Conservation (phyloP, 2,113 vertebrate genomes). For the Excalfactoria chinensis region DNA sequence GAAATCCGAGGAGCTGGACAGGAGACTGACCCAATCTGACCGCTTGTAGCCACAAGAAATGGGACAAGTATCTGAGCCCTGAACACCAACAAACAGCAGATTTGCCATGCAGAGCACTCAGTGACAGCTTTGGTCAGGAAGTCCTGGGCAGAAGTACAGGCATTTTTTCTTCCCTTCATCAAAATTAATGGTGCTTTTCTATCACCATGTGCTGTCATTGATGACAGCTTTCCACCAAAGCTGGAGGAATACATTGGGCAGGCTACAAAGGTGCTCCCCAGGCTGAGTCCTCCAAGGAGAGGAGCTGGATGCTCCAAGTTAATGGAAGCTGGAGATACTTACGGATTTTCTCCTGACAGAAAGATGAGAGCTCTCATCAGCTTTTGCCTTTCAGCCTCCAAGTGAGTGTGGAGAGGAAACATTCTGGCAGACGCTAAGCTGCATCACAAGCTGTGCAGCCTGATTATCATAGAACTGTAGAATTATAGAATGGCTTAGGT, state of each 20-base stretch:
- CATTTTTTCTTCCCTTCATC: not conserved
- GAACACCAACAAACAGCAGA: not conserved
- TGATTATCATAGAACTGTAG: fast-evolving
- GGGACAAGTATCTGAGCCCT: not conserved
- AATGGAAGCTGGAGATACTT: not conserved
- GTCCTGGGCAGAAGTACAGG: not conserved
- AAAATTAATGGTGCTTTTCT: not conserved
- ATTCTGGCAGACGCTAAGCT: not conserved
- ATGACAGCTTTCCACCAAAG: not conserved
- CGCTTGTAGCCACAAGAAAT: not conserved
- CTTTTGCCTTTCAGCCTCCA: not conserved
- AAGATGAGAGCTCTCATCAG: not conserved
- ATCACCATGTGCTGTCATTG: not conserved
- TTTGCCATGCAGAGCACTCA: not conserved
- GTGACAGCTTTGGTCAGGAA: not conserved
- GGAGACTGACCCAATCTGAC: not conserved
- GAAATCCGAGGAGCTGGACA: not conserved
- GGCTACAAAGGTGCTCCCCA: not conserved
- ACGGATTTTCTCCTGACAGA: not conserved
- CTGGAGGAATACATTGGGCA: not conserved
- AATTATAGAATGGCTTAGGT: too few species aligned
- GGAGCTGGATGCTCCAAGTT: not conserved
- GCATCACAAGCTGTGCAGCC: not conserved
- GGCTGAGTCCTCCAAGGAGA: not conserved
- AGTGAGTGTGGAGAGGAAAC: not conserved